Base-by-base conservation (phyloP, 1,140 invertebrate genomes). In the Adoxophyes honmai region DNA sequence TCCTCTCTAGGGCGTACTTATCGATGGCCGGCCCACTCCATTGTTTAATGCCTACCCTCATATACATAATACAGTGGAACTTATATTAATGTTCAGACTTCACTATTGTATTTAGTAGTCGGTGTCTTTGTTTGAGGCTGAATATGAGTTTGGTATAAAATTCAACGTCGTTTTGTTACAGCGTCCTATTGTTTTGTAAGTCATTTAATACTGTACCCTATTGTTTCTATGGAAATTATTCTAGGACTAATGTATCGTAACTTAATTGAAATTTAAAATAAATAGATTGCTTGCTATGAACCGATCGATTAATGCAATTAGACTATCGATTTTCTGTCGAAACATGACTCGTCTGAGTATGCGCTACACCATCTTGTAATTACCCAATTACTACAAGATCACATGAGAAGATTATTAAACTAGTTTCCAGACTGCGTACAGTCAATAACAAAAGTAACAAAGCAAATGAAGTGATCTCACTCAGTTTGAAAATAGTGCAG, bases 1-100 rank as follows among this genome's bases (percentile, higher is more conserved):
- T 7, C 16, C 52, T 55, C 62, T 59, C 60, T 10, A 8, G 61
- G 55, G 59, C 55, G 35, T 58, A 57, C 55, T 61, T 60, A 64
- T 68, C 57, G 60, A 66, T 63, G 37, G 33, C 8, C 14, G 35
- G 42, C n/a, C 42, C 42, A 18, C 4, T 8, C 42, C 42, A 48
- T 48, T 48, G 42, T 48, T 48, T 48, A 48, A 48, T 48, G 42
- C n/a, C n/a, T 33, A 48, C 42, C 42, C 42, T 48, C 18, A 48
- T 48, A 28, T 48, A 48, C 18, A 48, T 48, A 48, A 48, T 48
- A 48, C 42, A 48, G 18, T 48, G 21, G 21, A 48, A 48, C 21
- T 33, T 33, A 48, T 48, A 33, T 48, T 10, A 21, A 48, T 16
- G 16, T 28, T 11, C 42, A 28, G 21, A 11, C 6, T 48, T 10